phyloP scores from a whole-genome alignment of 2,113 vertebrate species.

The Tragelaphus imberbis region DNA sequence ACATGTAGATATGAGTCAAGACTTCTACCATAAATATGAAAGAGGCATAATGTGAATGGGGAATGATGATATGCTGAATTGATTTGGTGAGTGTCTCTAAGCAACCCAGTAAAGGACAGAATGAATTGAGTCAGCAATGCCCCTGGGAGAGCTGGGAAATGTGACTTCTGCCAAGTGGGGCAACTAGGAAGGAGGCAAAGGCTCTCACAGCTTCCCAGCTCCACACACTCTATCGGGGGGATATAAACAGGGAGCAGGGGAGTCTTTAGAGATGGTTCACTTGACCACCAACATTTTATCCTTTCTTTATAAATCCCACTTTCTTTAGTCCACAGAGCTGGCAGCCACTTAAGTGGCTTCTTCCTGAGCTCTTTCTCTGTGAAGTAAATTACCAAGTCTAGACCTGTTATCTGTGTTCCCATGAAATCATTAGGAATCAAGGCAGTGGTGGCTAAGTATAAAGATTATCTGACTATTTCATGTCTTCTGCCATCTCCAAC shows the following conservation, averaged over 20 bases:
- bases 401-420: not conserved
- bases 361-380: not conserved
- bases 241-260: not conserved
- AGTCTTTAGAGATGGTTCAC: not conserved
- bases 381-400: not conserved
- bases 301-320: not conserved
- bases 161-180: not conserved
- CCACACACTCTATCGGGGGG: accelerated
- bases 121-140: not conserved
- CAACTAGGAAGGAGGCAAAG: not conserved
- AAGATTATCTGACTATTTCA: not conserved
- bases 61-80: not conserved
- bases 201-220: not conserved
- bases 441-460: not conserved
- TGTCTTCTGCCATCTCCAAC: not conserved
- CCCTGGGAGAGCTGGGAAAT: not conserved
- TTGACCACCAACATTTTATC: not conserved
- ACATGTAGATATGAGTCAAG: not conserved
- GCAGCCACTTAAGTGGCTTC: not conserved
- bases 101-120: not conserved
- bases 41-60: not conserved
- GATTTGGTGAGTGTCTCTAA: not conserved
- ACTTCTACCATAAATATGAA: not conserved
- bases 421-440: not conserved
- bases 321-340: not conserved